A percentile compares a stretch with the other conserved stretches of the same genome.
These are phyloP conservation scores for Pseudorasbora parva DNA, from an alignment of 2,113 vertebrate genomes.

Conservation along the genomic window DNA sequence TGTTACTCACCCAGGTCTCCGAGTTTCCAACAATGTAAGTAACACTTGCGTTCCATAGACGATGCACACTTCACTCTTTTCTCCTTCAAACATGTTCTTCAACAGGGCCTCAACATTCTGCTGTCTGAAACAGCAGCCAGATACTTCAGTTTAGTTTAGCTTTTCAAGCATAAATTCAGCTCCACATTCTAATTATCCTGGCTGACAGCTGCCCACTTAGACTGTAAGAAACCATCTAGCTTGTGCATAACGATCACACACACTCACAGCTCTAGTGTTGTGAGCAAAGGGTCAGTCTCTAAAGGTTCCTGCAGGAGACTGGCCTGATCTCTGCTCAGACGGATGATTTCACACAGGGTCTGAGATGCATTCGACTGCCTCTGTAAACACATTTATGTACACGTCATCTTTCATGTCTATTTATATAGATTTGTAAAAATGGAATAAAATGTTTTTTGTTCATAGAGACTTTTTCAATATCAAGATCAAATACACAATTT, in stretches of 20 bases:
- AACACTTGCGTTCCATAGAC: constrained; percentile 92
- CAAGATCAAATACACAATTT: background rate
- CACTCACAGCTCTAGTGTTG: constrained; percentile 92
- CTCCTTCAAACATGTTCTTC: constrained; percentile 91
- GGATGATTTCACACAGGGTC: constrained; percentile 92
- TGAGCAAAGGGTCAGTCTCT: constrained; percentile 87
- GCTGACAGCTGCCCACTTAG: background rate
- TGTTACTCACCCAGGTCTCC: constrained; percentile 86
- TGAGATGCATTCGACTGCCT: constrained; percentile 96
- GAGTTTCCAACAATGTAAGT: constrained; percentile 88
- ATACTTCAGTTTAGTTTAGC: no score
- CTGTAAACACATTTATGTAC: constrained; percentile 73
- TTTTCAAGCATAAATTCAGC: no score
- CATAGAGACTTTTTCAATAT: background rate
- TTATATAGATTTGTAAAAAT: background rate
- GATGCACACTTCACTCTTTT: constrained; percentile 85
- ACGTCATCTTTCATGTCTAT: background rate
- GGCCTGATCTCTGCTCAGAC: constrained; percentile 93
- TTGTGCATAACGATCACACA: background rate
- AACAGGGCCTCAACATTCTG: constrained; percentile 89
- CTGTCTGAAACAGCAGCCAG: constrained; percentile 76
- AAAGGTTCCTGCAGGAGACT: constrained; percentile 83
- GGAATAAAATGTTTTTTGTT: background rate
- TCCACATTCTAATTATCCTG: background rate
- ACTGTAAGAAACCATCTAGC: background rate